These are phyloP conservation scores for Luidia sarsii DNA, from an alignment of 53 echinoderm and acorn worm genomes.

Conservation along the genomic window DNA sequence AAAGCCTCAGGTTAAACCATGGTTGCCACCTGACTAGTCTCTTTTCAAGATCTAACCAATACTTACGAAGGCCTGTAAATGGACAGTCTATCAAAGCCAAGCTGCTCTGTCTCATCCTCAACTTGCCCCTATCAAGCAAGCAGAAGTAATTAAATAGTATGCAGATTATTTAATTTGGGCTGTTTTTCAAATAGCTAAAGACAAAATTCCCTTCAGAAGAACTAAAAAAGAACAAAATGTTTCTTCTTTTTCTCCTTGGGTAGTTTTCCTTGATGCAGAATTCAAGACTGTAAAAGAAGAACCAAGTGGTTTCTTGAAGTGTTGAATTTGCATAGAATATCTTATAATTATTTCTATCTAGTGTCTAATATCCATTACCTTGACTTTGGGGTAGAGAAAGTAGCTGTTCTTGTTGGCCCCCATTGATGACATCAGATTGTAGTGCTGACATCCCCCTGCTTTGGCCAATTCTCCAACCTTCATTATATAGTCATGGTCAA, in stretches of 20 bases:
- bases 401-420: constrained; percentile 77
- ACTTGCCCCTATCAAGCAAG: constrained; percentile 66
- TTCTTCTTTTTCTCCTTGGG: too few species aligned
- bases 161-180: too few species aligned
- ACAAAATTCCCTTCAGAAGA: too few species aligned
- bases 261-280: too few species aligned
- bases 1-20: not conserved
- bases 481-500: constrained; percentile 89
- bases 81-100: constrained; percentile 73
- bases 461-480: constrained; percentile 84
- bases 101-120: constrained; percentile 72
- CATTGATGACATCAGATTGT: constrained; percentile 73
- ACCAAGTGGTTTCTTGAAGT: too few species aligned
- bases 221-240: too few species aligned
- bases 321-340: not conserved
- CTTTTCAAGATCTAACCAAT: not conserved
- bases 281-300: too few species aligned
- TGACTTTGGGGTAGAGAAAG: constrained; percentile 79
- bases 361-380: constrained; percentile 51
- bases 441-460: constrained; percentile 79
- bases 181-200: too few species aligned
- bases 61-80: constrained; percentile 92
- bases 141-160: too few species aligned
- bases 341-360: not conserved
- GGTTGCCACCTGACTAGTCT: not conserved